Base-by-base conservation (phyloP, 2,113 vertebrate genomes). In the Clinocottus analis region DNA sequence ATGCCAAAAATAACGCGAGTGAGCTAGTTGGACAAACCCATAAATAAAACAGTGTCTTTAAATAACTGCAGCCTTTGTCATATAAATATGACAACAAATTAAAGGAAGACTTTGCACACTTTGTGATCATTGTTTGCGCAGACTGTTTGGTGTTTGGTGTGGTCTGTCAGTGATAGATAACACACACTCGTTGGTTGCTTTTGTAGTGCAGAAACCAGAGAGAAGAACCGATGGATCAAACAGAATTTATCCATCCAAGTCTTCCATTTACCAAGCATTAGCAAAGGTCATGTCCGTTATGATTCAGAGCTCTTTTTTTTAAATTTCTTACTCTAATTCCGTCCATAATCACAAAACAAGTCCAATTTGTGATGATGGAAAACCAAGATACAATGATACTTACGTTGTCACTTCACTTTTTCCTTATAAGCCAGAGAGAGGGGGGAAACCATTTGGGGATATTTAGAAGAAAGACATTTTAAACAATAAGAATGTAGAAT, bases 21-120 rank as follows among this genome's bases (percentile, higher is more conserved):
- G 60, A 66, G 63, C 23, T 45, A 64, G 39, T 25, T 79, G 74
- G 77, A 37, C 21, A 63, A 45, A 67, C 39, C 68, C 41, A 68
- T 27, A 27, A 87, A 83, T 77, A 80, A 80, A n/a, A 75, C 62
- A 37, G 25, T 2, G 53, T 55, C 39, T 77, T 63, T 80, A 74
- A 84, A 74, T 80, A 71, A 74, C 78, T 49, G 9, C 31, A 66
- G 47, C 17, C 25, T 72, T 62, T 73, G 27, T 67, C 33, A 59
- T 59, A 75, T 55, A 37, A 58, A 73, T 69, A 41, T 56, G 58
- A 69, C n/a, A 81, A 55, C 33, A 78, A 39, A 69, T 17, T 43
- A 23, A 86, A 70, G 16, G 14, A 47, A 17, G 35, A 5, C 29
- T 13, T 33, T 16, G 23, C 62, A 33, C 25, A 27, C 43, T 68